phyloP scores from a whole-genome alignment of 1,140 invertebrate genomes.

The Bombus pyrosoma region DNA sequence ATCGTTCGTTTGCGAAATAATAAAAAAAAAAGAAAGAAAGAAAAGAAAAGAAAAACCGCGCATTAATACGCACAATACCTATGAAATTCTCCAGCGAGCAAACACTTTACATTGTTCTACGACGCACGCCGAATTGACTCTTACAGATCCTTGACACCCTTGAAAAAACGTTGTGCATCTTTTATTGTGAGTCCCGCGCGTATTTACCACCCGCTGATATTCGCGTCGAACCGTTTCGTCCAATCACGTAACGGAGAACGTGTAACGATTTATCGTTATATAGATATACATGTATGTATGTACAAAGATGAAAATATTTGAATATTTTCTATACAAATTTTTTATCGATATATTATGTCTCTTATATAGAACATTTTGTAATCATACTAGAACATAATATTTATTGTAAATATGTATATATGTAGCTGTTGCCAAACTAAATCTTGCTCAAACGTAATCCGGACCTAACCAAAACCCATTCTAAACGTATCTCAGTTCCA shows the following conservation, averaged over 20 bases:
- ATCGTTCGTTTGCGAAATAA: slow-evolving; percentile 37
- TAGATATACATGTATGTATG: neutral
- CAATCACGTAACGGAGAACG: neutral
- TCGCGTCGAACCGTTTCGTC: neutral
- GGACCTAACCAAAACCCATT: too few relatives aligned
- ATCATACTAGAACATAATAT: too few relatives aligned
- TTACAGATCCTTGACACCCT: slow-evolving; percentile 50
- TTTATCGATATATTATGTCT: neutral
- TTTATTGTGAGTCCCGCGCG: slow-evolving; percentile 35
- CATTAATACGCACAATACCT: slow-evolving; percentile 48
- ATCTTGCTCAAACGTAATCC: too few relatives aligned
- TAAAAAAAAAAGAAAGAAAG: neutral
- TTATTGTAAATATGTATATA: too few relatives aligned
- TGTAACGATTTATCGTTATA: slow-evolving; percentile 7
- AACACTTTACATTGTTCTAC: slow-evolving; percentile 55
- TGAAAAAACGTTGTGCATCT: slow-evolving; percentile 52
- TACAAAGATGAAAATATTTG: neutral
- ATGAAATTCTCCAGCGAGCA: slow-evolving; percentile 50
- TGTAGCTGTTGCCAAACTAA: too few relatives aligned
- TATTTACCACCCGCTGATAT: slow-evolving; percentile 38
- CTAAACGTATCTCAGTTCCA: too few relatives aligned
- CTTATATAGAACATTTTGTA: too few relatives aligned
- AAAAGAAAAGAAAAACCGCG: slow-evolving; percentile 30
- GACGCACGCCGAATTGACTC: slow-evolving; percentile 52
- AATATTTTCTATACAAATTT: neutral